Evolutionary conservation across 1,140 invertebrate species (phyloP), one percentile per base, ranked within the genome.

Genomic region (Acromyrmex charruanus): DNA sequence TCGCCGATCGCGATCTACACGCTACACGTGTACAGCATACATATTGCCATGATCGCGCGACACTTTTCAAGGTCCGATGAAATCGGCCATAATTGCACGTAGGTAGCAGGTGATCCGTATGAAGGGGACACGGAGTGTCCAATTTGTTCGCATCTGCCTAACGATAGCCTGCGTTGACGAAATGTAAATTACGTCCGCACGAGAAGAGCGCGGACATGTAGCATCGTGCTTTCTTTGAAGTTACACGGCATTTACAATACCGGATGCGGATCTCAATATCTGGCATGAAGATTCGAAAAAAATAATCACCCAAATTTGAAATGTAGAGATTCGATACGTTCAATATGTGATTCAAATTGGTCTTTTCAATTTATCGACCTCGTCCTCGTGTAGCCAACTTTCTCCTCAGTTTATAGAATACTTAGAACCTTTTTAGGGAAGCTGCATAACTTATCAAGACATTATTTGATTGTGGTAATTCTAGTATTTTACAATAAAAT

Each of bases 111-210:
- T 93, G 93, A 93, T 92, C 87, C 81, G 79, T 58, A 79, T 86
- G 77, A 85, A 88, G 88, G 87, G 89, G 87, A 90, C 89, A 91
- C 88, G 77, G 87, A 89, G 85, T 84, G 92, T 91, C 92, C 92
- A 93, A 93, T 93, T 93, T 93, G 89, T 88, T 91, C 80, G 93
- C 93, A 93, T 93, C 93, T 93, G 93, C 92, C 92, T 87, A 87
- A 91, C 93, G 91, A 93, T 92, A 93, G 92, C 92, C 92, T 92
- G 92, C 91, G 92, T 93, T 93, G 92, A 93, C 92, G 92, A 93
- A 93, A 93, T 93, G 93, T 90, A 93, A 93, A 93, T 93, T 90
- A 86, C 28, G 58, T 71, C 86, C 55, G 88, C 85, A 87, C 85
- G 61, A 85, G 69, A 85, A 80, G 80, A 81, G n/a, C 28, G 84